A percentile compares a stretch with the other conserved stretches of the same genome.
Conservation (phyloP, 2,888 invertebrate species). For the Thumatha senex region DNA sequence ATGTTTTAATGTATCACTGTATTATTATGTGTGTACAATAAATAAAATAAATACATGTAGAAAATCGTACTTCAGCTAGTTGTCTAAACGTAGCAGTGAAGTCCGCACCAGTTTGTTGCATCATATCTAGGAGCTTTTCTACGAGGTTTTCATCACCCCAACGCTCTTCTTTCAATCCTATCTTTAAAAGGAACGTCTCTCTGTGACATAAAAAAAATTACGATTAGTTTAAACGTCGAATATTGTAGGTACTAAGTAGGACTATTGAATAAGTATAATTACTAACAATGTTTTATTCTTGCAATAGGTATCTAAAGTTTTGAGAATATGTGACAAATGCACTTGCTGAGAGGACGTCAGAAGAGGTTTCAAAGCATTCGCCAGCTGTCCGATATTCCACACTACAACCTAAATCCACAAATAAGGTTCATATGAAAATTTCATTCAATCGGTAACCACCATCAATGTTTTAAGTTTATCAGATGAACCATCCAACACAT, state of each 20-base stretch:
- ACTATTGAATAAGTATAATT: not conserved
- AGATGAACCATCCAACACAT: not conserved
- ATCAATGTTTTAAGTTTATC: not conserved
- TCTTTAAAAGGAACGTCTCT: conserved; percentile 80
- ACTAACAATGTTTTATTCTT: conserved; percentile 77
- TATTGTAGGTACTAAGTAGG: not conserved
- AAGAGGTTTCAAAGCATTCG: conserved; percentile 81
- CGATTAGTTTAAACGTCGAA: not conserved
- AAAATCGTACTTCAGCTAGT: conserved; percentile 69
- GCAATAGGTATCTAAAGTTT: conserved; percentile 73
- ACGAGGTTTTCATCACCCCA: conserved; percentile 77
- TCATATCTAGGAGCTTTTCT: conserved; percentile 82
- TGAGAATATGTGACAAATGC: conserved; percentile 70
- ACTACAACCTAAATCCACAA: conserved; percentile 68
- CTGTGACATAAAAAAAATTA: conserved; percentile 35
- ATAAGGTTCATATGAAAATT: not conserved
- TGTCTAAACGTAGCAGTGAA: conserved; percentile 85
- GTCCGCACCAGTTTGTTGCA: conserved; percentile 86
- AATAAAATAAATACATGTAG: not conserved
- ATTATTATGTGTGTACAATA: no score
- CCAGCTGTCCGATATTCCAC: conserved; percentile 86
- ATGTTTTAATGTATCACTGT: no score
- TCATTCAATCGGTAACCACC: not conserved
- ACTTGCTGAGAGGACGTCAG: conserved; percentile 69
- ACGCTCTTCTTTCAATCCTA: conserved; percentile 75